A percentile compares a stretch with the other conserved stretches of the same genome.
Conservation (phyloP, 64 coral and sea anemone species). For the Porites australiensis region DNA sequence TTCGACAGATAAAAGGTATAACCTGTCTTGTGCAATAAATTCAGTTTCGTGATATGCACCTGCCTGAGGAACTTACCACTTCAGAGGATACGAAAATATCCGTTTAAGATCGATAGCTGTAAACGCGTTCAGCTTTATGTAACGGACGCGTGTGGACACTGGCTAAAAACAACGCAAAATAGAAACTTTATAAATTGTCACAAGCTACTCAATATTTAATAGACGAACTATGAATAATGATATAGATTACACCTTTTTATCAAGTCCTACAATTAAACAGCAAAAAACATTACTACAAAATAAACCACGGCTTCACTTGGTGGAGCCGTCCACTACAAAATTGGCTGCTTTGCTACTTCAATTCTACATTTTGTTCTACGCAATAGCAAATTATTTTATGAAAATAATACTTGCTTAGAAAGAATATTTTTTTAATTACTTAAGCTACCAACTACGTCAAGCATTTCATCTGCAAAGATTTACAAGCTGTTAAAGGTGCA, state of each 20-base stretch:
- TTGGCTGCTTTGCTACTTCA: neutral
- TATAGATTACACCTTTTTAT: too few species aligned
- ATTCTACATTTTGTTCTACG: neutral
- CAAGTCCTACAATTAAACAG: neutral
- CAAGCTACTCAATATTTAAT: too few species aligned
- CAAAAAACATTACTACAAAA: neutral
- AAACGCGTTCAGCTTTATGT: too few species aligned
- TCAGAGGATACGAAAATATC: neutral
- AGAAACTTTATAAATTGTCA: neutral
- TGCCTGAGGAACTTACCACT: neutral
- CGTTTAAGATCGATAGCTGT: too few species aligned
- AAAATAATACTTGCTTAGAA: conserved; percentile 4
- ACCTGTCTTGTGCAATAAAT: neutral
- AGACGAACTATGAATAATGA: too few species aligned
- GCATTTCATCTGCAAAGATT: neutral
- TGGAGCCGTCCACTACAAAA: neutral
- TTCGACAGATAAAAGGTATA: too few species aligned
- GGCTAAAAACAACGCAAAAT: neutral
- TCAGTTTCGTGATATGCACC: neutral
- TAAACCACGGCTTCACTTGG: neutral
- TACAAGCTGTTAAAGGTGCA: neutral
- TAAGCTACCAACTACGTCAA: neutral
- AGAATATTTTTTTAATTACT: neutral
- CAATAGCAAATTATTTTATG: neutral
- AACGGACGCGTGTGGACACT: too few species aligned